Conservation (phyloP, 2,797 vertebrate species). For the Taeniopygia guttata region DNA sequence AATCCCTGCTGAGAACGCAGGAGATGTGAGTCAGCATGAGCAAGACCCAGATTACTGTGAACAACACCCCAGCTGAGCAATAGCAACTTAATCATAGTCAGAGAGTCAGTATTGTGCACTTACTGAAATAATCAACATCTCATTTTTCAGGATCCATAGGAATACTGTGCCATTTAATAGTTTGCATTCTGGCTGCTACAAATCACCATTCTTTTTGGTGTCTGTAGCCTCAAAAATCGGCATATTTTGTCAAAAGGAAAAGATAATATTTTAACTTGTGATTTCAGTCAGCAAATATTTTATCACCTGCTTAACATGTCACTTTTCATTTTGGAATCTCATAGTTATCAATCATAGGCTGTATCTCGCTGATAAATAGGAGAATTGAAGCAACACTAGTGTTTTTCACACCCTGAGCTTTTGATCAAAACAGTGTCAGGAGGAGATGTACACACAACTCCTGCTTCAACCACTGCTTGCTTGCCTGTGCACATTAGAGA, state of each 20-base stretch:
- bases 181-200: background rate
- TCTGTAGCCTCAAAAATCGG: background rate
- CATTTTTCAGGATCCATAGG: background rate
- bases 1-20: background rate
- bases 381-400: background rate
- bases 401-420: background rate
- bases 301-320: background rate
- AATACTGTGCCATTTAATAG: constrained; percentile 1
- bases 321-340: background rate
- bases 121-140: constrained; percentile 3
- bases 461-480: background rate
- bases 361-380: background rate
- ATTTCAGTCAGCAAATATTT: background rate
- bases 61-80: constrained; percentile 1
- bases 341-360: background rate
- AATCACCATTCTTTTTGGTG: background rate
- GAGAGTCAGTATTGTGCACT: background rate
- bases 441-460: background rate
- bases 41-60: constrained; percentile 23
- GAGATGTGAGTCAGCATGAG: constrained; percentile 42
- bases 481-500: background rate
- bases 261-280: background rate
- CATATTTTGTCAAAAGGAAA: background rate
- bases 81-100: background rate
- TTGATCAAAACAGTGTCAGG: background rate